Conservation (phyloP, 2,113 vertebrate genomes). For the Conger conger region DNA sequence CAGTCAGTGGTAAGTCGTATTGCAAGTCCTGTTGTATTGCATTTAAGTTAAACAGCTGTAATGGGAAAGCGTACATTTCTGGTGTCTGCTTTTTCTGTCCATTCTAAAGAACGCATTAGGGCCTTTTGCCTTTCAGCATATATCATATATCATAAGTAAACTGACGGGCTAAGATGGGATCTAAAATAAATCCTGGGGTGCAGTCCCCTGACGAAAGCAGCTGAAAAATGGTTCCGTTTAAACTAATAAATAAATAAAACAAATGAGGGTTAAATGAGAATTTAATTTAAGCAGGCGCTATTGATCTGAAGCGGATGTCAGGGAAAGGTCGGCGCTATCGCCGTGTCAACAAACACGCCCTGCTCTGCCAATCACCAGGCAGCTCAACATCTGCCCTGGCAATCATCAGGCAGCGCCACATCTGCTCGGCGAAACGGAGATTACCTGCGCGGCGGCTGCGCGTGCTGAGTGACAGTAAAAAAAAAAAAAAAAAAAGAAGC, state of each 20-base stretch:
- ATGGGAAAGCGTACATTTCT: not conserved
- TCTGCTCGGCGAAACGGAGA: not conserved
- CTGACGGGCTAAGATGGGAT: too few relatives aligned
- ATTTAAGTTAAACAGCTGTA: not conserved
- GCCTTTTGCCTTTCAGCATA: too few relatives aligned
- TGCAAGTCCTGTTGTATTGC: too few relatives aligned
- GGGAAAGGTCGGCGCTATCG: slow-evolving; percentile 38
- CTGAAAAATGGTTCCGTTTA: too few relatives aligned
- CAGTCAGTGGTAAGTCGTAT: too few relatives aligned
- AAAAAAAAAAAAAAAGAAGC: not conserved
- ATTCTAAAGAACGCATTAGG: too few relatives aligned
- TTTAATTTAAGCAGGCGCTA: slow-evolving; percentile 43
- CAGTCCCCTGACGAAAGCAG: not conserved
- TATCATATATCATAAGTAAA: too few relatives aligned
- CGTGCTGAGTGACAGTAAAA: not conserved
- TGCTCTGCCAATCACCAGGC: not conserved
- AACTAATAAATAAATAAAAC: slow-evolving; percentile 10
- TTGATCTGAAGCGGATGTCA: slow-evolving; percentile 43
- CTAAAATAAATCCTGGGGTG: not conserved
- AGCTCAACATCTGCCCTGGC: not conserved
- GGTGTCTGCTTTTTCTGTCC: not conserved
- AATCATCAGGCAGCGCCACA: not conserved
- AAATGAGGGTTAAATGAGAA: slow-evolving; percentile 4
- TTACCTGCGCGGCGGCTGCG: not conserved
- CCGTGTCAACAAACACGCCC: slow-evolving; percentile 27